phyloP scores from a whole-genome alignment of 2,888 invertebrate species.

The Altica lythri region DNA sequence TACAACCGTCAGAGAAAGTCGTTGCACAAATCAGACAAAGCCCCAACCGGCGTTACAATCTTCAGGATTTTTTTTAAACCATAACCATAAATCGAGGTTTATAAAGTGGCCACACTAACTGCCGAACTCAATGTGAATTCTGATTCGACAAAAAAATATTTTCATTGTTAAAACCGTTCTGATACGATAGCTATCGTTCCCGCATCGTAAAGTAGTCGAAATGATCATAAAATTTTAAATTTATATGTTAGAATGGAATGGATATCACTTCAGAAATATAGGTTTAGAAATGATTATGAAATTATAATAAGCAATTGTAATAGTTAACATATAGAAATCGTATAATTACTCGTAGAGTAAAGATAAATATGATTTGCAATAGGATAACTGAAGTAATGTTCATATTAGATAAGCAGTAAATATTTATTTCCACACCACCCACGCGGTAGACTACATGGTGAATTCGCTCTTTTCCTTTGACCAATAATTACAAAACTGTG shows the following conservation, averaged over 20 bases:
- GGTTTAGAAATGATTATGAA: too few species aligned
- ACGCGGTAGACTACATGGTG: too few species aligned
- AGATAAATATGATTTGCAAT: too few species aligned
- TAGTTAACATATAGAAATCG: too few species aligned
- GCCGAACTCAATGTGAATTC: conserved; percentile 47
- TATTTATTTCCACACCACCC: too few species aligned
- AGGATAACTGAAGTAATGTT: too few species aligned
- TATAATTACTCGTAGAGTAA: too few species aligned
- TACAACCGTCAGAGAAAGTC: conserved; percentile 44
- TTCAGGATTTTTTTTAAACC: conserved; percentile 40
- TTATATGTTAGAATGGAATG: conserved; percentile 27
- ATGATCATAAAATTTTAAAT: conserved; percentile 33
- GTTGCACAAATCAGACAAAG: conserved; percentile 46
- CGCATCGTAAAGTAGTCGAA: conserved; percentile 40
- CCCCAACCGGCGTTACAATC: conserved; percentile 3
- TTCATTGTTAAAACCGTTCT: conserved; percentile 36
- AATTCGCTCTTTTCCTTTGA: too few species aligned
- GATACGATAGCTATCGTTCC: conserved; percentile 35
- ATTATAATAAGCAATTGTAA: too few species aligned
- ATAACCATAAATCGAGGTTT: conserved; percentile 50
- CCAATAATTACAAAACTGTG: too few species aligned
- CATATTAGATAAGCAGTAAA: too few species aligned
- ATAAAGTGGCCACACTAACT: conserved; percentile 41
- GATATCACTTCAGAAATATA: too few species aligned
- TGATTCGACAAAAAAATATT: conserved; percentile 46